Evolutionary conservation across 1,140 invertebrate genomes (phyloP).

Genomic region (Drosophila littoralis): DNA sequence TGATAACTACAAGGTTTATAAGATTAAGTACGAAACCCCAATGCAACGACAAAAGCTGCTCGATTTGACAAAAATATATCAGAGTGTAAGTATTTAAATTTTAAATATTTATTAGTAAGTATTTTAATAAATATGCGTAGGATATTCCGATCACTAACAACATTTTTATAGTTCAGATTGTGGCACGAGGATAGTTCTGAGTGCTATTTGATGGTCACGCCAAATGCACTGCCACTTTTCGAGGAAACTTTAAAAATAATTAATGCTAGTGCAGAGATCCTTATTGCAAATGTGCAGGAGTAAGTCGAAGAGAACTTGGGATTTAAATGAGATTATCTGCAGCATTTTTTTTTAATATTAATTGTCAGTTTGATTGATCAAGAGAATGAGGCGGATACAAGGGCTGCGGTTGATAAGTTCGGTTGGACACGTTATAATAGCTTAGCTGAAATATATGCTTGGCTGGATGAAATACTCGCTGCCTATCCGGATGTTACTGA

Average conservation of each 20-base stretch:
- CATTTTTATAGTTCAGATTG: constrained; percentile 46
- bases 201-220: constrained; percentile 62
- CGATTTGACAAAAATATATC: constrained; percentile 22
- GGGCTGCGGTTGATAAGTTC: constrained; percentile 33
- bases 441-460: constrained; percentile 84
- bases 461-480: constrained; percentile 83
- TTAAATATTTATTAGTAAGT: constrained; percentile 39
- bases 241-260: constrained; percentile 10
- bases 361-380: constrained; percentile 47
- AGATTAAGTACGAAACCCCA: constrained; percentile 39
- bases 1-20: constrained; percentile 64
- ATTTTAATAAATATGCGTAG: background rate
- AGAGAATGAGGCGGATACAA: constrained; percentile 17
- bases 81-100: constrained; percentile 30
- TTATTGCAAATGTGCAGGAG: constrained; percentile 68
- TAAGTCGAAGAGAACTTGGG: constrained; percentile 35
- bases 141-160: background rate
- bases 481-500: constrained; percentile 65
- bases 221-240: constrained; percentile 29
- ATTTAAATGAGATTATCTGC: background rate
- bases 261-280: constrained; percentile 41
- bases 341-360: constrained; percentile 5
- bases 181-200: constrained; percentile 56
- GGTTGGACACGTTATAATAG: constrained; percentile 84
- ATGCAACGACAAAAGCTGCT: constrained; percentile 43